Evolutionary conservation across 2,797 vertebrate genomes (phyloP).

Genomic region (Decapterus maruadsi): DNA sequence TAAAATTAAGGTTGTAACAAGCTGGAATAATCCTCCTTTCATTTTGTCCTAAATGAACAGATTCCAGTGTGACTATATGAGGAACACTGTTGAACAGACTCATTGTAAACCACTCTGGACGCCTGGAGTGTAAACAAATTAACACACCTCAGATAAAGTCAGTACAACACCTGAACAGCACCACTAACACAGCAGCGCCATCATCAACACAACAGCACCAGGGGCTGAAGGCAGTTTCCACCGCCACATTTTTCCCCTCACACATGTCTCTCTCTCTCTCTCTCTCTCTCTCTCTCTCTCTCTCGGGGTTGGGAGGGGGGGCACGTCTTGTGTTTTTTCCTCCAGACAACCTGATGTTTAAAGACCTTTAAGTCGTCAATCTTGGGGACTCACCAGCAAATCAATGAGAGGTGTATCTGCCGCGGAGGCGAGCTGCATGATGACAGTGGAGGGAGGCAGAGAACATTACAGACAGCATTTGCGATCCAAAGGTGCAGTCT

Average conservation of each 20-base stretch:
- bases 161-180: background rate
- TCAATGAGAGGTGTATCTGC: conserved; percentile 42
- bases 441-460: conserved; percentile 12
- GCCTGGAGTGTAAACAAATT: background rate
- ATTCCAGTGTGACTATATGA: too few species aligned
- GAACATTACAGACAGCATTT: conserved; percentile 6
- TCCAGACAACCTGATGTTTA: conserved; percentile 13
- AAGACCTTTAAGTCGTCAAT: conserved; percentile 53
- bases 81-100: background rate
- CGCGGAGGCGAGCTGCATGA: conserved; percentile 8
- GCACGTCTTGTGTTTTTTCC: conserved; percentile 6
- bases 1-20: background rate
- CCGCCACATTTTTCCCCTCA: conserved; percentile 7
- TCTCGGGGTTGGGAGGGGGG: background rate
- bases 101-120: conserved; percentile 1
- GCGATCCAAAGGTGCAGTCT: background rate
- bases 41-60: background rate
- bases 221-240: conserved; percentile 24
- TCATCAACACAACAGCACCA: conserved; percentile 9
- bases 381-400: conserved; percentile 30
- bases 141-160: background rate
- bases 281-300: conserved; percentile 3
- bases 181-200: background rate
- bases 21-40: background rate
- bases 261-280: conserved; percentile 15